These are phyloP conservation scores for Asarcornis scutulata DNA, from an alignment of 2,113 vertebrate species.

Conservation along the genomic window DNA sequence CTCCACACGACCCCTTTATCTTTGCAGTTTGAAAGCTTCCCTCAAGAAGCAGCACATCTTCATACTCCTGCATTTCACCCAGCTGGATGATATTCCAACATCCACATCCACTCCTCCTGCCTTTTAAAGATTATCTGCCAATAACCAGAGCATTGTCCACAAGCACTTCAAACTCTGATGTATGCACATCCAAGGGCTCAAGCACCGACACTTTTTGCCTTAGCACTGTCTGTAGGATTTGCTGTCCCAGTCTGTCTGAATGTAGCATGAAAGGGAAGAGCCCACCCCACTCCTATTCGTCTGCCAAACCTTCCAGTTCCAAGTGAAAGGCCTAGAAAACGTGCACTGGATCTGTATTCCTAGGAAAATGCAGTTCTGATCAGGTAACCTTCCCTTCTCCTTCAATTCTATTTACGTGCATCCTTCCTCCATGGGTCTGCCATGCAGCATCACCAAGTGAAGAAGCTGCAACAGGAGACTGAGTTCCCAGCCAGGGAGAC, in stretches of 20 bases:
- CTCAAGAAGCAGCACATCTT: background rate
- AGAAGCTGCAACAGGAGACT: background rate
- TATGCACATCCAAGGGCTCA: background rate
- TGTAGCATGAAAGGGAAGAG: fast-evolving
- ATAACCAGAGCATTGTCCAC: background rate
- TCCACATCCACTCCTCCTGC: background rate
- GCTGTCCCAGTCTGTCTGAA: background rate
- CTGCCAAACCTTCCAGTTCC: background rate
- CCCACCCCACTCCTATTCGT: fast-evolving
- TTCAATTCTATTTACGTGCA: background rate
- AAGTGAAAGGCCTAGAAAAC: background rate
- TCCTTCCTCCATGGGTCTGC: background rate
- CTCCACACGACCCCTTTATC: background rate
- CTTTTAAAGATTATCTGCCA: background rate
- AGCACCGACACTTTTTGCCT: background rate
- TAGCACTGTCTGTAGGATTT: background rate
- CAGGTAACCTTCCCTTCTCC: background rate
- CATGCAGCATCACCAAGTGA: background rate
- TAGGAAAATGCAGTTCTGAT: background rate
- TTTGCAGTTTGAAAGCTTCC: background rate
- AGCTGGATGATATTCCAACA: background rate
- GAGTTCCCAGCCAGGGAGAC: background rate
- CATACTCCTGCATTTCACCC: background rate
- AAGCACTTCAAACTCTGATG: background rate
- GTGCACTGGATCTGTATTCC: background rate